phyloP scores from a whole-genome alignment of 2,888 invertebrate genomes.

The Rhamnusium bicolor region DNA sequence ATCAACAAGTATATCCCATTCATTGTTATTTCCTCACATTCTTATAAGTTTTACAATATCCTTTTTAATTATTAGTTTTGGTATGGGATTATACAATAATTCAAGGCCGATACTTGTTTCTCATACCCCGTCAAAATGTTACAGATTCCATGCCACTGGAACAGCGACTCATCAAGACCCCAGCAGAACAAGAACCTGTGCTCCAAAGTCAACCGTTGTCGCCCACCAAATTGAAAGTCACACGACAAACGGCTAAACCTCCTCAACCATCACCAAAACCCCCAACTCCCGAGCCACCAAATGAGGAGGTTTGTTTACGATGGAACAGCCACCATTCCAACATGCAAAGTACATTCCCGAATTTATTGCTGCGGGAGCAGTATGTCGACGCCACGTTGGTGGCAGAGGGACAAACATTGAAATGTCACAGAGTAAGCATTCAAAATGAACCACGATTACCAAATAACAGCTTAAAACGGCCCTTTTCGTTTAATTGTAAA shows the following conservation, averaged over 20 bases:
- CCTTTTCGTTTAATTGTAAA: too few relatives aligned
- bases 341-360: constrained; percentile 73
- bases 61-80: not conserved
- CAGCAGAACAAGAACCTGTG: constrained; percentile 45
- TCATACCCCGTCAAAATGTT: constrained; percentile 30
- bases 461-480: not conserved
- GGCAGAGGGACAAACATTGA: constrained; percentile 72
- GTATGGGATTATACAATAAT: not conserved
- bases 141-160: constrained; percentile 64
- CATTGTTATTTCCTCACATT: not conserved
- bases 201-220: constrained; percentile 64
- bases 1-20: not conserved
- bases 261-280: constrained; percentile 39
- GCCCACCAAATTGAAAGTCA: constrained; percentile 67
- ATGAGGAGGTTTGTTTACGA: constrained; percentile 70
- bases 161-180: constrained; percentile 54
- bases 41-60: not conserved
- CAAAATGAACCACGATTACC: not conserved
- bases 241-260: constrained; percentile 57
- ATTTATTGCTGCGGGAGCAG: constrained; percentile 71
- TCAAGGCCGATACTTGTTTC: not conserved
- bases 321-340: constrained; percentile 76
- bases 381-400: constrained; percentile 75
- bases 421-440: constrained; percentile 74
- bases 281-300: constrained; percentile 43